Conservation (phyloP, 1,140 invertebrate species). For the Psilanteris sp. region DNA sequence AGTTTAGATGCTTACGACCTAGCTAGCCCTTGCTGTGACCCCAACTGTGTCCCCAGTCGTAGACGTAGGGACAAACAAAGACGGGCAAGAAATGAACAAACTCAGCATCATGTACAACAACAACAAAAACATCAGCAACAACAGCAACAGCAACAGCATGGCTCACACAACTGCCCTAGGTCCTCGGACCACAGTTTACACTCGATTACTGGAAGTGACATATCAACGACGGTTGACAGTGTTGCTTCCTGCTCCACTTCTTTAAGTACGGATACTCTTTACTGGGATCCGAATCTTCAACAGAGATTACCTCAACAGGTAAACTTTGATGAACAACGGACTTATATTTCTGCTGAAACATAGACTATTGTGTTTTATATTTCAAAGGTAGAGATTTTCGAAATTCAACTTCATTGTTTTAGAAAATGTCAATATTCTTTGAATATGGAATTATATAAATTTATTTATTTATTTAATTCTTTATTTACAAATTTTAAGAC, state of each 20-base stretch:
- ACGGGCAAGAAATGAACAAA: constrained; percentile 69
- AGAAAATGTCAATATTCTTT: too few relatives aligned
- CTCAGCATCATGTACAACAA: constrained; percentile 71
- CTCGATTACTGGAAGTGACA: constrained; percentile 88
- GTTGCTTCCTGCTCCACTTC: constrained; percentile 90
- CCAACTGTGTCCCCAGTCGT: constrained; percentile 88
- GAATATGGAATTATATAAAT: too few relatives aligned
- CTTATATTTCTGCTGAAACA: too few relatives aligned
- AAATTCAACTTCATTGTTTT: too few relatives aligned
- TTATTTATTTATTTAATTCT: too few relatives aligned
- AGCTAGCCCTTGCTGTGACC: constrained; percentile 90
- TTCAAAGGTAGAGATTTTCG: too few relatives aligned
- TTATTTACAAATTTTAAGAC: too few relatives aligned
- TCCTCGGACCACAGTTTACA: constrained; percentile 89
- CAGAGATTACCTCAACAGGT: constrained; percentile 77
- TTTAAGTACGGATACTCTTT: constrained; percentile 89
- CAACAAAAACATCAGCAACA: constrained; percentile 67
- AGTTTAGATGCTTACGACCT: constrained; percentile 90
- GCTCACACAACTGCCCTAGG: constrained; percentile 71
- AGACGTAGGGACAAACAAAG: constrained; percentile 81
- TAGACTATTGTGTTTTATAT: too few relatives aligned
- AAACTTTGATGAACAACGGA: not conserved
- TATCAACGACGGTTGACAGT: constrained; percentile 82
- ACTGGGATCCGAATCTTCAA: constrained; percentile 86
- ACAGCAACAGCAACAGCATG: constrained; percentile 66